Evolutionary conservation across 2,888 invertebrate species (phyloP).

Genomic region (Aphrophora alni): DNA sequence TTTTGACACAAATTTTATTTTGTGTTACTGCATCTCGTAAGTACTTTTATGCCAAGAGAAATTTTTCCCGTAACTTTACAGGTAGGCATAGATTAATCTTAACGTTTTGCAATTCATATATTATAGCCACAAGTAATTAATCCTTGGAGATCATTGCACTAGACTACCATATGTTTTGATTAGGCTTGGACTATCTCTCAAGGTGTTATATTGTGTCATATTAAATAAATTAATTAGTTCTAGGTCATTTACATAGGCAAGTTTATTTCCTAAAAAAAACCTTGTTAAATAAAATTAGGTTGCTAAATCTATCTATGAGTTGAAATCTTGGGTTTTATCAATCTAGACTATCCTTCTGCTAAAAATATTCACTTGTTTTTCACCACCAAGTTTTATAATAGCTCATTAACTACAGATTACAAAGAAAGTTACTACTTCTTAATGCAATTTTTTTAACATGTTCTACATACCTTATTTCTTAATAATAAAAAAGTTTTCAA

Average conservation of each 20-base stretch:
- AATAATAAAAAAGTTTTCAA: too few relatives aligned
- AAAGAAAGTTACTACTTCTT: too few relatives aligned
- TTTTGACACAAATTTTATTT: background rate
- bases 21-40: too few relatives aligned
- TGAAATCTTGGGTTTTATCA: background rate
- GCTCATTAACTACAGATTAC: too few relatives aligned
- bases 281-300: background rate
- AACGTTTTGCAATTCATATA: too few relatives aligned
- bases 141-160: background rate
- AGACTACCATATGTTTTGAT: background rate
- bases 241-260: slow-evolving; percentile 4
- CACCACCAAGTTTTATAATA: too few relatives aligned
- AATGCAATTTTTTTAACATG: too few relatives aligned
- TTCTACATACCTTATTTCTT: too few relatives aligned
- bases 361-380: background rate
- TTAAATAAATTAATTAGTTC: slow-evolving; percentile 11
- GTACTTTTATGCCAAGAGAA: too few relatives aligned
- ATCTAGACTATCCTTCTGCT: background rate
- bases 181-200: background rate
- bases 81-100: too few relatives aligned
- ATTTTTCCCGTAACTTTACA: too few relatives aligned
- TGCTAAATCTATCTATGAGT: background rate
- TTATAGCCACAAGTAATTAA: background rate
- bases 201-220: slow-evolving; percentile 7
- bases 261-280: background rate